A percentile compares a stretch with the other conserved stretches of the same genome.
These are phyloP conservation scores for Agrotis ipsilon DNA, from an alignment of 2,888 invertebrate species.

Conservation along the genomic window DNA sequence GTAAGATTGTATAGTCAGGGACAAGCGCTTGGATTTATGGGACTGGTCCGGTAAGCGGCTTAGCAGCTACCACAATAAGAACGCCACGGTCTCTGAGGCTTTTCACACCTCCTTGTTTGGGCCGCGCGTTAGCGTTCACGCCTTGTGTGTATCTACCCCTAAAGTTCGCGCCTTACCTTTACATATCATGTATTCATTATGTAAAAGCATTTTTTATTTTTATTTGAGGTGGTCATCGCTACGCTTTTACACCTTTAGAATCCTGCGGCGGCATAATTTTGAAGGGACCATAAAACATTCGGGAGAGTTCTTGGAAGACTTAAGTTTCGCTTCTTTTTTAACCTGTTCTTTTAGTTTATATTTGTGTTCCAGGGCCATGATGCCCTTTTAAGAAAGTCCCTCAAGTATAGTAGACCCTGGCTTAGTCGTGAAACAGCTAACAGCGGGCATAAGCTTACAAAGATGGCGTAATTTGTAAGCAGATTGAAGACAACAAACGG, in stretches of 20 bases:
- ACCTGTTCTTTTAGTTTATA: no score
- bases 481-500: not conserved
- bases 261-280: conserved; percentile 54
- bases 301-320: conserved; percentile 38
- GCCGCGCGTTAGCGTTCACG: conserved; percentile 87
- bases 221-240: conserved; percentile 66
- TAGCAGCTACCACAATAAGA: conserved; percentile 85
- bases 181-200: conserved; percentile 86
- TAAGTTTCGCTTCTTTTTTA: no score
- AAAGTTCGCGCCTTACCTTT: conserved; percentile 85
- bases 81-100: conserved; percentile 79
- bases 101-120: conserved; percentile 91
- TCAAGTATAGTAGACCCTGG: not conserved
- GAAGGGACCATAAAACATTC: conserved; percentile 39
- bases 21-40: conserved; percentile 79
- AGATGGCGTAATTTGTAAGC: not conserved
- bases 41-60: conserved; percentile 85
- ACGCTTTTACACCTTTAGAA: conserved; percentile 59
- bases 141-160: conserved; percentile 88
- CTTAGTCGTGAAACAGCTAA: not conserved
- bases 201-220: conserved; percentile 69
- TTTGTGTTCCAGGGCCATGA: no score
- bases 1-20: conserved; percentile 53
- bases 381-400: no score
- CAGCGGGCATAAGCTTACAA: not conserved